Base-by-base conservation (phyloP, 2,888 invertebrate species). In the Apotomis turbidana region DNA sequence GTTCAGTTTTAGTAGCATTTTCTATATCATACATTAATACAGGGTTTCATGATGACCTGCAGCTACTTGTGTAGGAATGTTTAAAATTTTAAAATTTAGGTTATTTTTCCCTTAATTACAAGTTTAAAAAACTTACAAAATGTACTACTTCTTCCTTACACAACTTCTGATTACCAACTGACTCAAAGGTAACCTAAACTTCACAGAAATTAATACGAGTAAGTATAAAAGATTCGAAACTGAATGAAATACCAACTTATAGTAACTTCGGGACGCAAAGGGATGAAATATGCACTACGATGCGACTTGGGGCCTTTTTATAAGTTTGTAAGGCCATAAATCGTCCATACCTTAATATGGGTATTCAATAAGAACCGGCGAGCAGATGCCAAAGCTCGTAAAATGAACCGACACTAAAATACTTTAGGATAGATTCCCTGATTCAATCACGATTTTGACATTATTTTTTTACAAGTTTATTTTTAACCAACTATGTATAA, bases 311-410 rank as follows among this genome's bases (percentile, higher is more conserved):
- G 5, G 44, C 44, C 46, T 51, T 67, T 59, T 52, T 60, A 67
- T 60, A 70, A 73, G 57, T 63, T 73, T 54, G 13, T 54, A 27
- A 36, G 41, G 52, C 58, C 80, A 74, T 78, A 78, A 78, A 75
- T 77, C 77, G 73, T 77, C 78, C 76, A 74, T 78, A 79, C 79
- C 78, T 80, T 78, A 78, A 80, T 81, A 79, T 82, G 79, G 81
- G 77, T 77, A 83, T 81, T 82, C 83, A 80, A 86, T 85, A 85
- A 86, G 82, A 83, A 80, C 27, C 74, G 75, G 75, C 73, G 77
- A 82, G 78, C 86, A 86, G 83, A 85, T 86, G 86, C 78, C 81
- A 77, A 78, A 74, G 77, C 77, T 78, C 85, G 81, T 87, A 87
- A 85, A 85, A 78, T 76, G 76, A 76, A 79, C 75, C 57, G 70